Percentiles rank a stretch among this genome's conserved stretches.
These are phyloP conservation scores for Premnoplex brunnescens DNA, from an alignment of 2,797 vertebrate species.

Conservation along the genomic window DNA sequence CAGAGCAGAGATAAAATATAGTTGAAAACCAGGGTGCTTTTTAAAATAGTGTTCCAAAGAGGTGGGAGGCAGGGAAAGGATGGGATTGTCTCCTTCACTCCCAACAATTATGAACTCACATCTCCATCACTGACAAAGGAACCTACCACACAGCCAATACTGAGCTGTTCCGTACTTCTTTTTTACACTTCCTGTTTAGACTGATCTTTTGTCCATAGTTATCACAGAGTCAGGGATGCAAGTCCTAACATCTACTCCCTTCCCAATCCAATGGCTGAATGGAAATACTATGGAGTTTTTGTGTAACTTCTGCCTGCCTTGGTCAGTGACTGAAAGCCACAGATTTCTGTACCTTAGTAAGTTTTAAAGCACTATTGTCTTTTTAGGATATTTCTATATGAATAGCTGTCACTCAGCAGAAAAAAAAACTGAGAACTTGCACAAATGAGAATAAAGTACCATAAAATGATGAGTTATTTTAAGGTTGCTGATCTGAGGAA, in stretches of 20 bases:
- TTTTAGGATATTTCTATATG: not conserved
- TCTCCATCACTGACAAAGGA: not conserved
- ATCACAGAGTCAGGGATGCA: not conserved
- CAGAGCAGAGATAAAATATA: not conserved
- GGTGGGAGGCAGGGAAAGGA: not conserved
- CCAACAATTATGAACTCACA: accelerated
- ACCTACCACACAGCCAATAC: not conserved
- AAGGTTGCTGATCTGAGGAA: not conserved
- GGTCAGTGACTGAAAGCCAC: not conserved
- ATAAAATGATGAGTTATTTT: not conserved
- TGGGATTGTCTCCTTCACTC: not conserved
- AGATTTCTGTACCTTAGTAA: accelerated
- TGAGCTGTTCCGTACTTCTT: not conserved
- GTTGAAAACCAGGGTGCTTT: not conserved
- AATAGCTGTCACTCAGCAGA: not conserved
- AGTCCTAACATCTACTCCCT: not conserved
- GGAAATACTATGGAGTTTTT: not conserved
- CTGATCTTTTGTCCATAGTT: not conserved
- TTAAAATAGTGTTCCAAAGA: not conserved
- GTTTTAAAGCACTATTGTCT: not conserved
- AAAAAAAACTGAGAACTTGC: not conserved
- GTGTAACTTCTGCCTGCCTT: not conserved
- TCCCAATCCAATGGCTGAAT: not conserved
- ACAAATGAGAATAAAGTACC: not conserved
- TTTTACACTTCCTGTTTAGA: not conserved